Percentiles rank a stretch among this genome's conserved stretches.
Conservation (phyloP, 2,797 vertebrate genomes). For the Thalassophryne amazonica region DNA sequence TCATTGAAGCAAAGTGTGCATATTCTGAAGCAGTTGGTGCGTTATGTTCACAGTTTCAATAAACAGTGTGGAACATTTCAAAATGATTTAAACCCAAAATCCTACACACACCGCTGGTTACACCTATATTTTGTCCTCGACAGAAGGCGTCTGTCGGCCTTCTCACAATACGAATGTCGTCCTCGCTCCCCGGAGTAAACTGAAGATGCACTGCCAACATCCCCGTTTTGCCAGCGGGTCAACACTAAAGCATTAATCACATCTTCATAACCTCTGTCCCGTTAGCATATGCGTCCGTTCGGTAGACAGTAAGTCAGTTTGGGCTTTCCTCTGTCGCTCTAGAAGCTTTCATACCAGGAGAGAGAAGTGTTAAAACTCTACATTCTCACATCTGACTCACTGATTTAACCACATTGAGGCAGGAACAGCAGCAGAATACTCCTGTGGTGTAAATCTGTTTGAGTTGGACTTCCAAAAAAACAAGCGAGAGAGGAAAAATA, state of each 20-base stretch:
- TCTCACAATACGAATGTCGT: constrained; percentile 33
- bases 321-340: constrained; percentile 79
- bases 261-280: constrained; percentile 56
- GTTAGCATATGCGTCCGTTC: constrained; percentile 62
- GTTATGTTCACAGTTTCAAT: too few species aligned
- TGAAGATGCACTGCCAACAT: constrained; percentile 50
- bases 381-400: constrained; percentile 98
- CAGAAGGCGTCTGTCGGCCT: constrained; percentile 23
- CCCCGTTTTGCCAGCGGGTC: constrained; percentile 53
- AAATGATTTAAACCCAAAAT: too few species aligned
- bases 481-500: constrained; percentile 23
- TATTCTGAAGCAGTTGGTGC: too few species aligned
- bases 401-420: constrained; percentile 89
- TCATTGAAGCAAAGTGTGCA: too few species aligned
- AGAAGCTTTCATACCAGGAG: constrained; percentile 83
- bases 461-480: constrained; percentile 68
- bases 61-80: too few species aligned
- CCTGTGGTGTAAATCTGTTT: constrained; percentile 86
- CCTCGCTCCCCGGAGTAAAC: constrained; percentile 37
- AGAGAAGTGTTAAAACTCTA: constrained; percentile 95
- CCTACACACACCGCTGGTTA: too few species aligned
- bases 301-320: constrained; percentile 70
- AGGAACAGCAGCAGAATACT: constrained; percentile 84
- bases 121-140: constrained; percentile 16
- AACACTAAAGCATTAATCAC: constrained; percentile 73